Conservation (phyloP, 2,888 invertebrate genomes). For the Lasioglossum morio region DNA sequence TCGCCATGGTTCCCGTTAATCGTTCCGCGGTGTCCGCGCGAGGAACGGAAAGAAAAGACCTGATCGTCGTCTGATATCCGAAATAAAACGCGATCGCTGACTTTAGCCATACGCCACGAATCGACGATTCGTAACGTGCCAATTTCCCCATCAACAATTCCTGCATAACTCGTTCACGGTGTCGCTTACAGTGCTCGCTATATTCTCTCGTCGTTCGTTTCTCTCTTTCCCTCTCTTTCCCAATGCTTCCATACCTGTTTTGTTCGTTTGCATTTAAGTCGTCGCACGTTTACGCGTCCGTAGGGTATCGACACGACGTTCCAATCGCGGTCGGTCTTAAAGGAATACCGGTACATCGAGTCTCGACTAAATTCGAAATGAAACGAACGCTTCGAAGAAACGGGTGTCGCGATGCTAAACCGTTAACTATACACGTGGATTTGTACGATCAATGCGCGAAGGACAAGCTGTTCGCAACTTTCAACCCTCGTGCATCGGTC, state of each 20-base stretch:
- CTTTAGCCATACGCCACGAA: slow-evolving; percentile 58
- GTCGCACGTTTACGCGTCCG: slow-evolving; percentile 33
- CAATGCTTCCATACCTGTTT: not conserved
- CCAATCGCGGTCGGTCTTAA: slow-evolving; percentile 30
- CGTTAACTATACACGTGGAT: not conserved
- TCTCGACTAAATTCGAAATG: not conserved
- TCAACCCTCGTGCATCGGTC: not conserved
- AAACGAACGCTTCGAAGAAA: slow-evolving; percentile 21
- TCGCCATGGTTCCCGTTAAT: not conserved
- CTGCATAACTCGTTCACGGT: slow-evolving; percentile 12
- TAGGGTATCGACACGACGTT: slow-evolving; percentile 36
- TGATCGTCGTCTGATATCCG: slow-evolving; percentile 35
- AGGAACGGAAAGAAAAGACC: slow-evolving; percentile 60
- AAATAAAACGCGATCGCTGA: slow-evolving; percentile 40
- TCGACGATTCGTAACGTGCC: slow-evolving; percentile 68
- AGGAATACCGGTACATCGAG: slow-evolving; percentile 28
- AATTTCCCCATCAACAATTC: slow-evolving; percentile 39
- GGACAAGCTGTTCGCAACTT: not conserved
- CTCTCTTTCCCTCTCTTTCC: not conserved
- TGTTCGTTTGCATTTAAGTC: not conserved
- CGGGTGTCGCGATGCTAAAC: not conserved
- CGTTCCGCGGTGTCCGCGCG: slow-evolving; percentile 27
- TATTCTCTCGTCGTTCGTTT: not conserved
- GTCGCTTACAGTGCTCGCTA: slow-evolving; percentile 10
- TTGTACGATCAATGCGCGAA: not conserved